Conservation (phyloP, 23 tunicate species). For the Ciona savignyi region DNA sequence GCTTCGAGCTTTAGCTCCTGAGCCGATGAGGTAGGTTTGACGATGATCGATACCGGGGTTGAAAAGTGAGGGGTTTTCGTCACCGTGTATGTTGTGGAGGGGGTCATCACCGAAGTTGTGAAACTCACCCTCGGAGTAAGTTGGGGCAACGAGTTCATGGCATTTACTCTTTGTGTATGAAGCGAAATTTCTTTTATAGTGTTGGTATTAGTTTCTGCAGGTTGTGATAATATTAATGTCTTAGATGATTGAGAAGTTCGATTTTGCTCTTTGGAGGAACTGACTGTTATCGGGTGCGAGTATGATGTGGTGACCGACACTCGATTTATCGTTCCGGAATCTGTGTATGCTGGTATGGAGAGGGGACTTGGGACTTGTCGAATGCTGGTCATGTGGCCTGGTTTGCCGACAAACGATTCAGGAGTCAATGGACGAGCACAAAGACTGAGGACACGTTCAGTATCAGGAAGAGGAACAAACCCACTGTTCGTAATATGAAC, state of each 20-base stretch:
- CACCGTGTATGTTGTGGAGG: not conserved
- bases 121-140: not conserved
- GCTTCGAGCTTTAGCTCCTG: not conserved
- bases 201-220: too few species aligned
- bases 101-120: not conserved
- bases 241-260: not conserved
- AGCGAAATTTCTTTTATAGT: not conserved
- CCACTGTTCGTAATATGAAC: not conserved
- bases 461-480: constrained; percentile 12
- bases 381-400: not conserved
- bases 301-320: not conserved
- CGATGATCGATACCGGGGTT: not conserved
- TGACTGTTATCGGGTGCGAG: not conserved
- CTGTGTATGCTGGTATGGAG: not conserved
- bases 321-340: not conserved
- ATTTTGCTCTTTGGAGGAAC: too few species aligned
- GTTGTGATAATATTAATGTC: not conserved
- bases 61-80: not conserved
- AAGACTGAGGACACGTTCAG: constrained; percentile 49
- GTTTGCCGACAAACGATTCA: constrained; percentile 25
- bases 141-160: not conserved
- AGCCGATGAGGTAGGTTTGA: not conserved
- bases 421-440: constrained; percentile 51
- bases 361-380: constrained; percentile 36
- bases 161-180: not conserved